Evolutionary conservation across 2,888 invertebrate species (phyloP).

Genomic region (Coronaproctus castanopsis): DNA sequence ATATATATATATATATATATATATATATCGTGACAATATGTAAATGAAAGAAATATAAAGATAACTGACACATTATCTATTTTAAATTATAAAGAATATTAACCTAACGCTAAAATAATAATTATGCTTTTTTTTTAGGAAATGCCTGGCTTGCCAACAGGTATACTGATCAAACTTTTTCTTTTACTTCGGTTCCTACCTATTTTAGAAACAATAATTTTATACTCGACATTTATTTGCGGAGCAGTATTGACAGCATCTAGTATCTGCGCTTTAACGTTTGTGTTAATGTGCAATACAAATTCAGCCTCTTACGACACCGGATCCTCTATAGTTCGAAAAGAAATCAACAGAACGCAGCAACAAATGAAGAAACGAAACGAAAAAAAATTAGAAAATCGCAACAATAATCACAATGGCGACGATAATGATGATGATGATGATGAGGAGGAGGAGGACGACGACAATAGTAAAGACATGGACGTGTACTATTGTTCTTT

Average conservation of each 20-base stretch:
- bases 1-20: too few relatives aligned
- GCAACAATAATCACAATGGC: background rate
- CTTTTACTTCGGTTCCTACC: conserved; percentile 55
- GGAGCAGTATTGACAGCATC: conserved; percentile 32
- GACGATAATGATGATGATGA: conserved; percentile 1
- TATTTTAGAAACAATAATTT: conserved; percentile 33
- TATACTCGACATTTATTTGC: conserved; percentile 33
- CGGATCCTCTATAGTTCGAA: too few relatives aligned
- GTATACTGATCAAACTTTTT: conserved; percentile 40
- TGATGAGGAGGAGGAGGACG: background rate
- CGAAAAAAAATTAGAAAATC: background rate
- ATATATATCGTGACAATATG: too few relatives aligned
- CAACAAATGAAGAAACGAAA: background rate
- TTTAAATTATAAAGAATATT: too few relatives aligned
- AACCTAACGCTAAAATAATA: background rate
- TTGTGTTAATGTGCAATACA: conserved; percentile 15
- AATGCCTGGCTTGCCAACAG: conserved; percentile 43
- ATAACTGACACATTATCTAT: too few relatives aligned
- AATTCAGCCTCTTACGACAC: background rate
- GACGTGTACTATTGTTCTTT: conserved; percentile 28
- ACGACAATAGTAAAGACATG: conserved; percentile 25
- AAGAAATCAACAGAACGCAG: conserved; percentile 8
- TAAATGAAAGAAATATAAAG: too few relatives aligned
- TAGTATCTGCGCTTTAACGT: conserved; percentile 19
- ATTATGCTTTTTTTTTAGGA: conserved; percentile 33